These are phyloP conservation scores for Bostrychus sinensis DNA, from an alignment of 2,113 vertebrate genomes.

Conservation along the genomic window DNA sequence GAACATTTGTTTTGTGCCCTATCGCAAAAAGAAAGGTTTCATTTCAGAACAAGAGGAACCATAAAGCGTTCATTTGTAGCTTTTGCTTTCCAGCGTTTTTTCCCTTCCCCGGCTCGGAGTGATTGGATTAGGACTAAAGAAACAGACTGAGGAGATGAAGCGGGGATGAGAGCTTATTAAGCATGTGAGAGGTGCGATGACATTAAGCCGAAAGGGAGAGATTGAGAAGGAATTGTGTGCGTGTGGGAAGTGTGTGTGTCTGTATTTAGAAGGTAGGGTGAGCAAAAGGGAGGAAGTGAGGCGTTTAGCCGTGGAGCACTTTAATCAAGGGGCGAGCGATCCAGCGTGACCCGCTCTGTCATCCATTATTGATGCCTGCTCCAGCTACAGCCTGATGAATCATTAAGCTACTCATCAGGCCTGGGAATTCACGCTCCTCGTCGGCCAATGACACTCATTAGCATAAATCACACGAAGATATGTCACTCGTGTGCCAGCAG, in stretches of 20 bases:
- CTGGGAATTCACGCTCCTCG: slow-evolving; percentile 74
- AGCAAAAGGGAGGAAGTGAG: slow-evolving; percentile 68
- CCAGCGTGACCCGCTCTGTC: slow-evolving; percentile 76
- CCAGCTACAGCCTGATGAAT: slow-evolving; percentile 75
- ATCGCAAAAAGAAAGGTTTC: slow-evolving; percentile 63
- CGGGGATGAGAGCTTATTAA: slow-evolving; percentile 67
- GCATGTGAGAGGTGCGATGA: slow-evolving; percentile 68
- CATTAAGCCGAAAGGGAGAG: slow-evolving; percentile 57
- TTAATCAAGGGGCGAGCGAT: slow-evolving; percentile 79
- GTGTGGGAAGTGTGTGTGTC: neutral
- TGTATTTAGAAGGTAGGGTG: slow-evolving; percentile 54
- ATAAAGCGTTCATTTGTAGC: slow-evolving; percentile 64
- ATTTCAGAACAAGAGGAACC: slow-evolving; percentile 55
- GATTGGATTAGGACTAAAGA: slow-evolving; percentile 72
- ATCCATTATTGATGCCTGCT: slow-evolving; percentile 81
- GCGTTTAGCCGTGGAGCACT: slow-evolving; percentile 74
- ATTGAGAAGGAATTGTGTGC: slow-evolving; percentile 37
- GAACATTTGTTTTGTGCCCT: slow-evolving; percentile 58
- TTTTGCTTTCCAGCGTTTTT: slow-evolving; percentile 46
- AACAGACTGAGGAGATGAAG: slow-evolving; percentile 60
- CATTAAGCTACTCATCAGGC: slow-evolving; percentile 79
- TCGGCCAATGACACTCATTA: slow-evolving; percentile 70
- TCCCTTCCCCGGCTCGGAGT: slow-evolving; percentile 23
- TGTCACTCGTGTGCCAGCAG: slow-evolving; percentile 53
- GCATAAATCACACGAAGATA: slow-evolving; percentile 73